Percentiles rank a stretch among this genome's conserved stretches.
Conservation (phyloP, 1,140 invertebrate species). For the Helicoverpa zea region DNA sequence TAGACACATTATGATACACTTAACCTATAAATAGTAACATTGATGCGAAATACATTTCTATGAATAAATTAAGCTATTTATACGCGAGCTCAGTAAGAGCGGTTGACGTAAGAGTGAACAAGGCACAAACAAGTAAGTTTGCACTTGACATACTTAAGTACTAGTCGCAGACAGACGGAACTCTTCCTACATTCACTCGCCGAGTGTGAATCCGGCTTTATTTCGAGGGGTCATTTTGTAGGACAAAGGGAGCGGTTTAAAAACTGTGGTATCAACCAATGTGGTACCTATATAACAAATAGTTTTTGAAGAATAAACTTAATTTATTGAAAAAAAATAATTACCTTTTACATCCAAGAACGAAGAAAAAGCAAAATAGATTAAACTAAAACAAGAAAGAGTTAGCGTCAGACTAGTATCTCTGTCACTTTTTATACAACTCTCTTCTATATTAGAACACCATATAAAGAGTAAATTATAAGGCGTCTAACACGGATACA, state of each 20-base stretch:
- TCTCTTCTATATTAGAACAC: too few species aligned
- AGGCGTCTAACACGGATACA: too few species aligned
- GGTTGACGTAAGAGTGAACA: conserved; percentile 61
- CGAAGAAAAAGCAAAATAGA: too few species aligned
- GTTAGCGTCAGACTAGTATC: too few species aligned
- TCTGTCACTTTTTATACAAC: too few species aligned
- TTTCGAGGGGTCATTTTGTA: background rate
- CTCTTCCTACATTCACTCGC: conserved; percentile 60
- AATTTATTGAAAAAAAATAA: too few species aligned
- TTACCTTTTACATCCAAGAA: too few species aligned
- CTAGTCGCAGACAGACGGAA: conserved; percentile 51
- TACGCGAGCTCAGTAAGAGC: conserved; percentile 56
- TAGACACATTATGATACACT: background rate
- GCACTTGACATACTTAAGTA: conserved; percentile 71
- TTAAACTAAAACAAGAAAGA: too few species aligned
- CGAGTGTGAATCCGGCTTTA: conserved; percentile 1
- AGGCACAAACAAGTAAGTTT: conserved; percentile 41
- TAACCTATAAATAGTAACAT: conserved; percentile 31
- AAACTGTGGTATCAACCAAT: background rate
- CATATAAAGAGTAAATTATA: too few species aligned
- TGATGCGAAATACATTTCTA: conserved; percentile 41
- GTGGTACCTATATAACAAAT: too few species aligned
- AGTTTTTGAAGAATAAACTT: too few species aligned
- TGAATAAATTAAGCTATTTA: conserved; percentile 65
- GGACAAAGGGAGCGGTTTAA: background rate